A percentile compares a stretch with the other conserved stretches of the same genome.
phyloP scores from a whole-genome alignment of 2,113 vertebrate genomes.

The Alligator mississippiensis region DNA sequence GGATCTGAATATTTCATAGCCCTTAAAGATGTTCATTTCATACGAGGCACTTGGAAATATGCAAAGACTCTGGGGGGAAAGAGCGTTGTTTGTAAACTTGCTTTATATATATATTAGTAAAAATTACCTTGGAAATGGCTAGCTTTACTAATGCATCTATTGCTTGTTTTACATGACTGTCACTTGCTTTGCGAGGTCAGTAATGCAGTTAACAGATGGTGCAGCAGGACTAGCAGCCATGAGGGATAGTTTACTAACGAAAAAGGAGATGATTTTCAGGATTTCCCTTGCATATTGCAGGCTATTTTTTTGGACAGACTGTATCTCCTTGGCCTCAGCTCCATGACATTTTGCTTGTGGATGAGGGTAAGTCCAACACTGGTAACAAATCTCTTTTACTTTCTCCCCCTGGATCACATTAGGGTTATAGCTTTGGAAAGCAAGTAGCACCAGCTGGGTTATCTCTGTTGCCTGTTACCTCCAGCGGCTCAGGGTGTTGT shows the following conservation, averaged over 20 bases:
- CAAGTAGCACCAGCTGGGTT: conserved; percentile 49
- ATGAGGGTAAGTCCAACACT: background rate
- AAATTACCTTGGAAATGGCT: conserved; percentile 38
- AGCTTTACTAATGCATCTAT: background rate
- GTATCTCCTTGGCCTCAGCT: background rate
- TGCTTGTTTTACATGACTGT: conserved; percentile 38
- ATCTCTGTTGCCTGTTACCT: conserved; percentile 40
- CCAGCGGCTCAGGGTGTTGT: background rate
- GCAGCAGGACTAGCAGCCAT: conserved; percentile 3
- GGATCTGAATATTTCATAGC: conserved; percentile 12
- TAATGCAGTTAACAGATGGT: conserved; percentile 54
- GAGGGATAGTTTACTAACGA: conserved; percentile 46
- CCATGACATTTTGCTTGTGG: background rate
- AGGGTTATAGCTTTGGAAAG: conserved; percentile 61
- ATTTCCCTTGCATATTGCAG: conserved; percentile 5
- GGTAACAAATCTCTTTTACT: conserved; percentile 55
- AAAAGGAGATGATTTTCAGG: conserved; percentile 33
- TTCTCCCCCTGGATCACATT: background rate
- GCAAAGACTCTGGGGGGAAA: background rate
- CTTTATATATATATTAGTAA: background rate
- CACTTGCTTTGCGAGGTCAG: conserved; percentile 3
- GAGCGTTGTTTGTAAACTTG: background rate
- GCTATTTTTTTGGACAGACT: background rate
- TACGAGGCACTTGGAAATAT: conserved; percentile 26
- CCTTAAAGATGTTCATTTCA: conserved; percentile 23